Evolutionary conservation across 2,113 vertebrate genomes (phyloP).

Genomic region (Electrona antarctica): DNA sequence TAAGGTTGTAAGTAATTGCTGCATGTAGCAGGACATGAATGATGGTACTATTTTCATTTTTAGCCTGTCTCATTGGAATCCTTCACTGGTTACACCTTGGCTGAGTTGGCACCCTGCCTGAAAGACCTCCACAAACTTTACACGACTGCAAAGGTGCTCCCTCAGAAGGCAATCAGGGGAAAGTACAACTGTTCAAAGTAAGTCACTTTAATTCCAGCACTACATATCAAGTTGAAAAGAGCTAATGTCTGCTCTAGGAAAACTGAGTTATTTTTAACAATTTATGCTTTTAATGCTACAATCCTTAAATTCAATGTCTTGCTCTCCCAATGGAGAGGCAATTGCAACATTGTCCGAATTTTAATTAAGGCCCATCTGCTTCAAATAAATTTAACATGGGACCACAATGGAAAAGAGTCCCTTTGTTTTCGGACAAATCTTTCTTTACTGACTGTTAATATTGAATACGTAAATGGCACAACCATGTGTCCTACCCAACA

Average conservation of each 20-base stretch:
- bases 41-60: conserved; percentile 23
- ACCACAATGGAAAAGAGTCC: no score
- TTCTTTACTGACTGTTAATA: no score
- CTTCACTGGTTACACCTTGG: conserved; percentile 88
- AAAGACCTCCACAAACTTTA: conserved; percentile 84
- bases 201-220: conserved; percentile 42
- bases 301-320: neutral
- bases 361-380: no score
- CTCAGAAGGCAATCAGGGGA: conserved; percentile 86
- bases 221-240: no score
- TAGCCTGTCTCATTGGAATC: conserved; percentile 85
- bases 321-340: neutral
- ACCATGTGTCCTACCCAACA: no score
- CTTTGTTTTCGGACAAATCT: no score
- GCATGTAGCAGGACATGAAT: no score
- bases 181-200: conserved; percentile 89
- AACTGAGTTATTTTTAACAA: neutral
- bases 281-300: neutral
- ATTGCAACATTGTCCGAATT: no score
- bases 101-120: conserved; percentile 85
- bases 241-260: no score
- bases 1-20: no score
- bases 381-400: no score
- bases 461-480: no score
- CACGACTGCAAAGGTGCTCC: conserved; percentile 71